A percentile compares a stretch with the other conserved stretches of the same genome.
Conservation (phyloP, 2,888 invertebrate species). For the Tetropium fuscum region DNA sequence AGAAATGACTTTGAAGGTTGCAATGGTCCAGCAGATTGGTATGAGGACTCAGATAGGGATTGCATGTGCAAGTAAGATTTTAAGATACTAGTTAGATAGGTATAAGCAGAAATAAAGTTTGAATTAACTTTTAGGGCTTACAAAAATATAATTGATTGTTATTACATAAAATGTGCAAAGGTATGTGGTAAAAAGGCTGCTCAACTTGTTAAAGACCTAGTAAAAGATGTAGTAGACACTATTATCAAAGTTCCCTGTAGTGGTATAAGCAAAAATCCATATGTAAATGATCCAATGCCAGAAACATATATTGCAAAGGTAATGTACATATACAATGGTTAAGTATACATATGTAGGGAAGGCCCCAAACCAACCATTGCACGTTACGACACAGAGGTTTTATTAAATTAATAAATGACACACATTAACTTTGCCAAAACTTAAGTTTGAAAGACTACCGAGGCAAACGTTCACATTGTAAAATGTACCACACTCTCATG, state of each 20-base stretch:
- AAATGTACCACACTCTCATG: too few species aligned
- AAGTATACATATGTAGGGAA: too few species aligned
- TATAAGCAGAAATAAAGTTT: conserved; percentile 2
- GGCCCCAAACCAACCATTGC: too few species aligned
- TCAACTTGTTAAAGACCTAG: conserved; percentile 58
- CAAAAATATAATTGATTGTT: conserved; percentile 68
- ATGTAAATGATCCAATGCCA: conserved; percentile 54
- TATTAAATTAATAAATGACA: too few species aligned
- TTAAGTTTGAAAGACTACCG: too few species aligned
- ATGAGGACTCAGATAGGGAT: conserved; percentile 64
- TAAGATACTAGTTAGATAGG: neutral
- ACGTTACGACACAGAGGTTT: too few species aligned
- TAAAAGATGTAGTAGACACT: conserved; percentile 55
- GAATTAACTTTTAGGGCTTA: conserved; percentile 60
- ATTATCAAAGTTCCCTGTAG: conserved; percentile 54
- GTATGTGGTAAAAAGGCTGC: conserved; percentile 68
- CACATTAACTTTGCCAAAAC: too few species aligned
- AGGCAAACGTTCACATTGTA: too few species aligned
- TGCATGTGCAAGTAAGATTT: conserved; percentile 64
- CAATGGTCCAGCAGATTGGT: conserved; percentile 70
- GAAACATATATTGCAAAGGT: conserved; percentile 46
- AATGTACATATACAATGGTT: conserved; percentile 8
- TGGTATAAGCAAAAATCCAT: conserved; percentile 47
- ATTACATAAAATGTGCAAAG: conserved; percentile 67
- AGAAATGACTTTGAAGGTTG: conserved; percentile 68